Evolutionary conservation across 1,140 invertebrate species (phyloP), one percentile per base, ranked within the genome.

Genomic region (Panulirus ornatus): DNA sequence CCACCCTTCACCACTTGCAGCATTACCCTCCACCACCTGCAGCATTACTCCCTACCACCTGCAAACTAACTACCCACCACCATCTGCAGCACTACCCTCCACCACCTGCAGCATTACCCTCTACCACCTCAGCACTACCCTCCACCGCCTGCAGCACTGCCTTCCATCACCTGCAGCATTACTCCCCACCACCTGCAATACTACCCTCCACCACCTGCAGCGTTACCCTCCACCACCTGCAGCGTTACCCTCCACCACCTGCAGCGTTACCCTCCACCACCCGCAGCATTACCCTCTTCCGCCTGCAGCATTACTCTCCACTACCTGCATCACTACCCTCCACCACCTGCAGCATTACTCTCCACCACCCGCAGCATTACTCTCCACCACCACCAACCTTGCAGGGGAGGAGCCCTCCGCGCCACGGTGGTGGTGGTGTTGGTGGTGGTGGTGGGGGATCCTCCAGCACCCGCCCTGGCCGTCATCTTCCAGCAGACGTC

Each of bases 401-500:
- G n/a, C n/a, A n/a, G n/a, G n/a, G n/a, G n/a, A n/a, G n/a, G n/a
- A n/a, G n/a, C n/a, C n/a, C n/a, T n/a, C n/a, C n/a, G n/a, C n/a
- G n/a, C n/a, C n/a, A 3, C 14, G 54, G 19, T 22, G 1, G 44
- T 6, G 44, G 44, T 14, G 54, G 19, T 58, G 2, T 11, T 58
- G 54, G 19, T 19, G 19, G 54, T 58, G 11, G 54, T 58, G 54
- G 54, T 22, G 14, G 54, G 3, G 8, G 0, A 8, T 11, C n/a
- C 11, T 27, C 58, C n/a, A 42, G 14, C 38, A 22, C 44, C 36
- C 27, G 36, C 40, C 51, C 16, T 22, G 54, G n/a, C 83, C 51
- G 83, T 84, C 83, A 84, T n/a, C 34, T 47, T 47, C 66, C 34
- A 47, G 22, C 9, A 22, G 36, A 47, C n/a, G 38, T 84, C 51